Conservation (phyloP, 2,888 invertebrate genomes). For the Flexamia atlantica region DNA sequence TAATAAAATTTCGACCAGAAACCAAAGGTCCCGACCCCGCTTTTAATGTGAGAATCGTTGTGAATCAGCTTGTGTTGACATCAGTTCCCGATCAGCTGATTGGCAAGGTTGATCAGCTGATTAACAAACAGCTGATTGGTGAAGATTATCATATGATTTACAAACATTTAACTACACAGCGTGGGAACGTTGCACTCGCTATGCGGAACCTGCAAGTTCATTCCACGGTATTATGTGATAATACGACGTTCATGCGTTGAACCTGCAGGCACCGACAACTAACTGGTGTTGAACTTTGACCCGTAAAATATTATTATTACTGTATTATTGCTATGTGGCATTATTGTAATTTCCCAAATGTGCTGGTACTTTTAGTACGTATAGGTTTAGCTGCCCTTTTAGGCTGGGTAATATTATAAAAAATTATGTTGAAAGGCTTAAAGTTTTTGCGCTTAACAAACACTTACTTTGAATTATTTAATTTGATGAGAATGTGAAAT, state of each 20-base stretch:
- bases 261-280: background rate
- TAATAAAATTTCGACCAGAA: conserved; percentile 18
- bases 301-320: conserved; percentile 10
- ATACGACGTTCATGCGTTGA: background rate
- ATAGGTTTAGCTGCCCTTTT: no score
- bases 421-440: no score
- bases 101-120: no score
- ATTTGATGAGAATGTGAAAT: no score
- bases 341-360: no score
- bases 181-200: background rate
- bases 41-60: background rate
- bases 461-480: no score
- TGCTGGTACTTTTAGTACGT: no score
- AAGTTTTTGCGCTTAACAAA: no score
- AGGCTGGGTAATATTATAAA: no score
- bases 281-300: background rate
- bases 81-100: background rate
- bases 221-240: background rate
- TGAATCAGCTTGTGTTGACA: background rate
- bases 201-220: background rate
- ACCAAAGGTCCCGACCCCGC: conserved; percentile 15
- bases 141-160: background rate
- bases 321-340: no score
- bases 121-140: background rate
- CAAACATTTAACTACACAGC: background rate